A percentile compares a stretch with the other conserved stretches of the same genome.
Evolutionary conservation across 2,113 vertebrate species (phyloP).

Genomic region (Amphilophus citrinellus): DNA sequence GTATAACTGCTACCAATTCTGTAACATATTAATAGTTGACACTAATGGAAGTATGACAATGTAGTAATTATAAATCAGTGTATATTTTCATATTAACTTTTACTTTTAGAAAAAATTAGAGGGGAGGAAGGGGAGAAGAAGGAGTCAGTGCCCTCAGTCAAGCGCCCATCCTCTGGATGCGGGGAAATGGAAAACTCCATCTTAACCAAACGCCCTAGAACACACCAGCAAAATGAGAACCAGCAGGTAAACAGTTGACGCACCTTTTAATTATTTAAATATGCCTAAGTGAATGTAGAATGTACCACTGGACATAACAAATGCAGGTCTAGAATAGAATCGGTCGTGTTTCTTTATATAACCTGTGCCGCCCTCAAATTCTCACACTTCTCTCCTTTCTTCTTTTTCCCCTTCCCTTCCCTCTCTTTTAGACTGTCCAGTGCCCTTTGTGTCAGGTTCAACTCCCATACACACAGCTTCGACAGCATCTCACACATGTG

Average conservation of each 20-base stretch:
- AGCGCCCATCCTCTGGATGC: conserved; percentile 83
- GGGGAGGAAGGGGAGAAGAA: conserved; percentile 86
- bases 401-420: neutral
- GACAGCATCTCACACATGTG: conserved; percentile 96
- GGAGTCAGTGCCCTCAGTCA: conserved; percentile 84
- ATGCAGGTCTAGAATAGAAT: neutral
- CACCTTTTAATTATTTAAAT: conserved; percentile 19
- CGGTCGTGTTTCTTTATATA: neutral
- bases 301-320: neutral
- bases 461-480: conserved; percentile 90
- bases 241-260: conserved; percentile 86
- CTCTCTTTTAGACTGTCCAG: conserved; percentile 87
- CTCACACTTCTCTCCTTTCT: neutral
- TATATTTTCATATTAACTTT: conserved; percentile 8
- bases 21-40: neutral
- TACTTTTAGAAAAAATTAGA: conserved; percentile 79
- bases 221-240: conserved; percentile 87
- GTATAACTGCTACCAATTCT: conserved; percentile 61
- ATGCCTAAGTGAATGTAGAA: neutral
- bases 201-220: conserved; percentile 88
- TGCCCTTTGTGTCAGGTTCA: conserved; percentile 98
- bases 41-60: neutral
- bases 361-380: neutral
- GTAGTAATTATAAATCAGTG: neutral
- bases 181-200: conserved; percentile 84